Evolutionary conservation across 2,113 vertebrate species (phyloP).

Genomic region (Dinomys branickii): DNA sequence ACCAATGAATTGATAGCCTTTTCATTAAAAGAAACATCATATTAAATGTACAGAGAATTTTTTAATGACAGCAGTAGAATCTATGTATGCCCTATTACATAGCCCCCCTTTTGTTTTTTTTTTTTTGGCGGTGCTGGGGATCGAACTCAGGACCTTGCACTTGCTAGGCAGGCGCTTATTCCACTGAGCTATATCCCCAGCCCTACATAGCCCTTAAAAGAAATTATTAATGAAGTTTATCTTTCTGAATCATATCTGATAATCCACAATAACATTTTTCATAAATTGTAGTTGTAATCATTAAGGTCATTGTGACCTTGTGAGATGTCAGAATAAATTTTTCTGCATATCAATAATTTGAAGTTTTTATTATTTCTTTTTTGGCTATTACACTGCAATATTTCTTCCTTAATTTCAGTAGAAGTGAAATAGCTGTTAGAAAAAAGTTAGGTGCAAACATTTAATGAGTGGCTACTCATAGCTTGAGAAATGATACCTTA

Average conservation of each 20-base stretch:
- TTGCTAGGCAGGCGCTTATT: too few species aligned
- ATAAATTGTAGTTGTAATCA: not conserved
- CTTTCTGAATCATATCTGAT: conserved; percentile 1
- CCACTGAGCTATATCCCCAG: too few species aligned
- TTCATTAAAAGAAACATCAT: conserved; percentile 11
- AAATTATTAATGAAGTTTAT: not conserved
- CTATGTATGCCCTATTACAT: not conserved
- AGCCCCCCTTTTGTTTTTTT: too few species aligned
- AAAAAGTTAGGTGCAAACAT: not conserved
- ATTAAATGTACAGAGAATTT: not conserved
- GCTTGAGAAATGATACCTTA: conserved; percentile 41
- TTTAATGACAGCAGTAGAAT: not conserved
- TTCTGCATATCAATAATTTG: not conserved
- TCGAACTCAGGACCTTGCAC: too few species aligned
- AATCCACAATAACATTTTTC: not conserved
- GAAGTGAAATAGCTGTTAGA: conserved; percentile 8
- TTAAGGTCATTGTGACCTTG: not conserved
- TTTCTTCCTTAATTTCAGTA: conserved; percentile 33
- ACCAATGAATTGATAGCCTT: not conserved
- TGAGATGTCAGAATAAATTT: conserved; percentile 31
- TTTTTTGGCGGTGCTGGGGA: too few species aligned
- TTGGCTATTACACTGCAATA: conserved; percentile 24
- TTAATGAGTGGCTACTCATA: not conserved
- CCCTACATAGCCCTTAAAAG: too few species aligned
- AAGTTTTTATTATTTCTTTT: conserved; percentile 16